Base-by-base conservation (phyloP, 2,888 invertebrate species). In the Apamea monoglypha region DNA sequence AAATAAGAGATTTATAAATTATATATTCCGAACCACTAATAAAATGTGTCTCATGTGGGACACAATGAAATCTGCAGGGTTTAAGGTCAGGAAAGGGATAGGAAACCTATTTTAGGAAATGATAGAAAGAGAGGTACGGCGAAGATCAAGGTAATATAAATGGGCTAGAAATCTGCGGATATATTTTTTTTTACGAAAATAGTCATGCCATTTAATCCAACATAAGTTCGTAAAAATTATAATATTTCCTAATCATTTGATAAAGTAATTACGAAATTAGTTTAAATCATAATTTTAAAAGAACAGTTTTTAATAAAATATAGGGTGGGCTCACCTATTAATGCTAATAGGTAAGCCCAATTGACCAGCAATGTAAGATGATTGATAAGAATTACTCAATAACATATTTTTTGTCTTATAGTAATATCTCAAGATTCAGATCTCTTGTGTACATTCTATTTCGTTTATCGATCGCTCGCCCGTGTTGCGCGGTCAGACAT, bases 31-130 rank as follows among this genome's bases (percentile, higher is more conserved):
- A 76, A 74, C 77, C 70, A 83, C 75, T 79, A 74, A 83, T 85
- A 86, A 83, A 85, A 76, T 76, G 80, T 80, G 82, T 78, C 81
- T 82, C 82, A 72, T 84, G 78, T 76, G 84, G 84, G 81, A 80
- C 83, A 87, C 83, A 84, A 87, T 89, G 89, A 92, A 91, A 91
- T 91, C 91, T 91, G 91, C 90, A 90, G 91, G 94, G 95, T 95
- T 96, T 95, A 96, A 96, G 95, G 96, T 96, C 95, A 95, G 90
- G 92, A 94, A 92, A 92, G 91, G 90, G 94, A 95, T 84, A 83
- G 89, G 88, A 87, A 90, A 87, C 81, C 81, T 82, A 83, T 82
- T 86, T 80, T 87, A 82, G 83, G 82, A 84, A 84, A 82, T 80
- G 90, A 78, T 83, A 91, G 92, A 94, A 91, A 92, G 94, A 94